Evolutionary conservation across 2,113 vertebrate species (phyloP).

Genomic region (Macquaria australasica): DNA sequence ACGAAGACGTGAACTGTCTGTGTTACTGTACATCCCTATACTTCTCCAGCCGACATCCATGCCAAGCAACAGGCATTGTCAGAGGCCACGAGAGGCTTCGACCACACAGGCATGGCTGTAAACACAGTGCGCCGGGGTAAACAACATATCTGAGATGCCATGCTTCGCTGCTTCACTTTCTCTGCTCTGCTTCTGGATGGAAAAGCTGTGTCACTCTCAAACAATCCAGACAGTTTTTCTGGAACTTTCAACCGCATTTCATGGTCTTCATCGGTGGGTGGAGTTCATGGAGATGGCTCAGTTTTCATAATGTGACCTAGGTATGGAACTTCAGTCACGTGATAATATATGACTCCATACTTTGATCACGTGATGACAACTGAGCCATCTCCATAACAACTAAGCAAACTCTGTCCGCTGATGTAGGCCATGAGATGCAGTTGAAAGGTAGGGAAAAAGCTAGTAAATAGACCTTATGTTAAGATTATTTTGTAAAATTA

Average conservation of each 20-base stretch:
- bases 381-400: background rate
- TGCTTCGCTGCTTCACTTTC: conserved; percentile 4
- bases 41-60: background rate
- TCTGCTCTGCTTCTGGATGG: conserved; percentile 4
- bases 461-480: background rate
- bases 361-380: background rate
- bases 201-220: background rate
- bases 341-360: background rate
- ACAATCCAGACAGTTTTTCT: background rate
- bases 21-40: background rate
- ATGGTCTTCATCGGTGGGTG: background rate
- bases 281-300: background rate
- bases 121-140: conserved; percentile 48
- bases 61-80: conserved; percentile 4
- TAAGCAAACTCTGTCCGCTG: background rate
- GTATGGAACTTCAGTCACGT: background rate
- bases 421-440: background rate
- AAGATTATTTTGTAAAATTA: background rate
- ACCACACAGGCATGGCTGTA: conserved; percentile 39
- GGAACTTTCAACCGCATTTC: background rate
- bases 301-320: background rate
- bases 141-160: conserved; percentile 57
- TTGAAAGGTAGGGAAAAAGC: background rate
- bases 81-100: conserved; percentile 10
- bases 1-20: background rate